Base-by-base conservation (phyloP, 2,888 invertebrate species). In the Andricus quercusramuli region DNA sequence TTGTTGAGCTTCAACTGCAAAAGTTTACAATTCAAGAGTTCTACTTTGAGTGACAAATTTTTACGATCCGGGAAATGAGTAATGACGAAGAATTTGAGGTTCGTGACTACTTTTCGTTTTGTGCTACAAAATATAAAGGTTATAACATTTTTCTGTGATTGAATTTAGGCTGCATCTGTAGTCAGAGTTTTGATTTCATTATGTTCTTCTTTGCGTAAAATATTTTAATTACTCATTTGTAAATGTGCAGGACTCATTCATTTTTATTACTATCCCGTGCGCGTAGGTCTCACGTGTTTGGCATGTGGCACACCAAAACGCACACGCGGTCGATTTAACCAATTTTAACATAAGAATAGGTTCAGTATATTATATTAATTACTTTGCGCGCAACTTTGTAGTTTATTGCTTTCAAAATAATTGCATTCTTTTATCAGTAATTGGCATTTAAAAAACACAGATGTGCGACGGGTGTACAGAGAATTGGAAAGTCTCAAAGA, bases 281-380 rank as follows among this genome's bases (percentile, higher is more conserved):
- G 67, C 79, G 79, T 81, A 76, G 67, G 83, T 86, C 83, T 85
- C 87, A 83, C 83, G 62, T 85, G 78, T 83, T 80, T 83, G 86
- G 85, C 85, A 87, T 83, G 85, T 86, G 84, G 86, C 84, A 85
- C 86, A 85, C 79, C 32, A 22, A 59, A 62, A 29, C 25, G 15
- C 62, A 62, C 9, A 62, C 25, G n/a, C 56, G 9, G 11, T n/a
- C n/a, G 56, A 62, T 62, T 62, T 15, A 62, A 29, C 5, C 17
- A 62, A 15, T 62, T 62, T 22, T 29, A 62, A 29, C 25, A 25
- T 15, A 25, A 29, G 15, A 62, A 29, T 62, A 29, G 62, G 62
- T 25, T 62, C 17, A 59, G 15, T 29, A 62, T 25, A 62, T 3
- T 11, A 25, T 25, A 62, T 62, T 62, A 62, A 62, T 62, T 13